phyloP scores from a whole-genome alignment of 2,113 vertebrate genomes.

The Sprattus sprattus region DNA sequence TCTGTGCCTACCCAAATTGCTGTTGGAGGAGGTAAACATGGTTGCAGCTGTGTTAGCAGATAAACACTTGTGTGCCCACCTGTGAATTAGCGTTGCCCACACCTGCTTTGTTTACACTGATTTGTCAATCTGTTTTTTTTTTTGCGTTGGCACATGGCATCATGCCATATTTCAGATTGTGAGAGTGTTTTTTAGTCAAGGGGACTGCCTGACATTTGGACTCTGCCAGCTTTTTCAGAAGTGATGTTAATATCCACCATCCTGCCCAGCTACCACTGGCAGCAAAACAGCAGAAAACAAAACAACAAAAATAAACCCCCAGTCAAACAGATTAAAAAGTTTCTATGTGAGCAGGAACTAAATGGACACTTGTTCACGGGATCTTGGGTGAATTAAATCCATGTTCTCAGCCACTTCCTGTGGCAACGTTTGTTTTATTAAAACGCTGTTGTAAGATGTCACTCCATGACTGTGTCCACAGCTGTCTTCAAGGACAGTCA shows the following conservation, averaged over 20 bases:
- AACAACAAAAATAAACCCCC: not conserved
- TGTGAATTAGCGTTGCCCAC: not conserved
- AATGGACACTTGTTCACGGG: not conserved
- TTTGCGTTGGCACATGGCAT: not conserved
- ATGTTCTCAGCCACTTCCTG: not conserved
- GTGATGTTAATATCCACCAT: not conserved
- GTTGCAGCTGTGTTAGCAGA: not conserved
- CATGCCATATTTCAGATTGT: not conserved
- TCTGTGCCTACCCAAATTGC: not conserved
- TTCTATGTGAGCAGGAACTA: not conserved
- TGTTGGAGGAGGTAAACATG: not conserved
- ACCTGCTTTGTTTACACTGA: conserved; percentile 1
- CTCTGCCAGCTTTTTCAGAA: not conserved
- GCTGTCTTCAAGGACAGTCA: not conserved
- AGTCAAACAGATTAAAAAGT: not conserved
- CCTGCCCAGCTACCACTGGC: not conserved
- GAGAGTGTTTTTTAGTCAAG: not conserved
- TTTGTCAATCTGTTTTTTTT: not conserved
- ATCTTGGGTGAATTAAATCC: not conserved
- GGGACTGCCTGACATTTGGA: not conserved
- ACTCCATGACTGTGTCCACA: not conserved
- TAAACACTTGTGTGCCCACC: not conserved
- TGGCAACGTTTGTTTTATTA: not conserved
- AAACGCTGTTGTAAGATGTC: not conserved
- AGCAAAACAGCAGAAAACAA: not conserved